Percentiles rank a stretch among this genome's conserved stretches.
Conservation (phyloP, 2,797 vertebrate genomes). For the Acanthurus tractus region DNA sequence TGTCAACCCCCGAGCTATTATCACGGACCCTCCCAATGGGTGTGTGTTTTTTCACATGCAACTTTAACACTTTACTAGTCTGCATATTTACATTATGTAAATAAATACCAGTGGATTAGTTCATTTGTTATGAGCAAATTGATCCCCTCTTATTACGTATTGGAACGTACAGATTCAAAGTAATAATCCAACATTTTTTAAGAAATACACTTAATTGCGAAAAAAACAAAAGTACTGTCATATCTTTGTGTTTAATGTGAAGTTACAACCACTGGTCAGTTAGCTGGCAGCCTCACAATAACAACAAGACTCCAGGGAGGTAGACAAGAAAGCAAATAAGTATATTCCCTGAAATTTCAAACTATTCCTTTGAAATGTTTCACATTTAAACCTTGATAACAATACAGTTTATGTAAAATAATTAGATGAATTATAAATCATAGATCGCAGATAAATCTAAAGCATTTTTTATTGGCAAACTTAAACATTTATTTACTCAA, state of each 20-base stretch:
- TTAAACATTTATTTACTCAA: neutral
- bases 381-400: no score
- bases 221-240: no score
- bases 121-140: neutral
- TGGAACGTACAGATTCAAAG: neutral
- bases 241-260: neutral
- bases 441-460: no score
- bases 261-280: neutral
- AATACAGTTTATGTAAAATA: no score
- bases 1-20: constrained; percentile 93
- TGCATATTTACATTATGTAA: neutral
- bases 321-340: no score
- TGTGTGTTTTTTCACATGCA: constrained; percentile 66
- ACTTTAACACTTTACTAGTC: neutral
- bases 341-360: no score
- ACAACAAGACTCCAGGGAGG: neutral
- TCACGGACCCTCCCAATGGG: constrained; percentile 89
- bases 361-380: no score
- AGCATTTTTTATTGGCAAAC: neutral
- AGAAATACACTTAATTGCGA: no score
- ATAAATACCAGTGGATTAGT: neutral
- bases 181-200: no score
- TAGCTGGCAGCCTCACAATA: neutral
- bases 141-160: neutral
- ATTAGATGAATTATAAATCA: no score